Evolutionary conservation across 2,888 invertebrate species (phyloP).

Genomic region (Pseudococcus viburni): DNA sequence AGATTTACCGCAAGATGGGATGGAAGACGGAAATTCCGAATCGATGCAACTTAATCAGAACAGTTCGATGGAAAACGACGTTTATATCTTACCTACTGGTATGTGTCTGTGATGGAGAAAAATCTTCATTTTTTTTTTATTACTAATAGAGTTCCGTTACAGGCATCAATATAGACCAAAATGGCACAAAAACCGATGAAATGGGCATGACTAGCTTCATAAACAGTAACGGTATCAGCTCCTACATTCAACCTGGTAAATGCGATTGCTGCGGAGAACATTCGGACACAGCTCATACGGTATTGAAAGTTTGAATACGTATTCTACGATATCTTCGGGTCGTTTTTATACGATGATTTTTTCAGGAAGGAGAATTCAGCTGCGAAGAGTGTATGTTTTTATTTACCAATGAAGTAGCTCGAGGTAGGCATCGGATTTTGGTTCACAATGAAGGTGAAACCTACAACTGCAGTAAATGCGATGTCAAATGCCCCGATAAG

Average conservation of each 20-base stretch:
- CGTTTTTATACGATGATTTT: conserved; percentile 59
- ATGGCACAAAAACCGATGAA: conserved; percentile 43
- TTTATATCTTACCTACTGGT: conserved; percentile 60
- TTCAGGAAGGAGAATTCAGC: conserved; percentile 74
- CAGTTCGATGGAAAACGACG: conserved; percentile 8
- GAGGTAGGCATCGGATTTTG: conserved; percentile 78
- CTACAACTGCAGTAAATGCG: conserved; percentile 79
- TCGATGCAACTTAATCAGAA: not conserved
- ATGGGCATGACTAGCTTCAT: conserved; percentile 1
- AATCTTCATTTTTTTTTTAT: not conserved
- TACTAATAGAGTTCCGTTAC: not conserved
- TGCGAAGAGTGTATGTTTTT: conserved; percentile 80
- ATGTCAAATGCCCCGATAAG: conserved; percentile 78
- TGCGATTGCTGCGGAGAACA: conserved; percentile 77
- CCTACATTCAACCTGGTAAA: conserved; percentile 70
- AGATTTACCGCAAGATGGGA: not conserved
- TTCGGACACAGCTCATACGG: conserved; percentile 74
- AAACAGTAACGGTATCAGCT: conserved; percentile 46
- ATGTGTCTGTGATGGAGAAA: not conserved
- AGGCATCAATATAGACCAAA: conserved; percentile 13
- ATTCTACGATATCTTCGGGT: not conserved
- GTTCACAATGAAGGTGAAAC: conserved; percentile 80
- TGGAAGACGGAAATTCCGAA: conserved; percentile 31
- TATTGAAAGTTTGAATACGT: conserved; percentile 68
- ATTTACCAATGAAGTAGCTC: conserved; percentile 79